Evolutionary conservation across 2,797 vertebrate species (phyloP).

Genomic region (Sebastolobus altivelis): DNA sequence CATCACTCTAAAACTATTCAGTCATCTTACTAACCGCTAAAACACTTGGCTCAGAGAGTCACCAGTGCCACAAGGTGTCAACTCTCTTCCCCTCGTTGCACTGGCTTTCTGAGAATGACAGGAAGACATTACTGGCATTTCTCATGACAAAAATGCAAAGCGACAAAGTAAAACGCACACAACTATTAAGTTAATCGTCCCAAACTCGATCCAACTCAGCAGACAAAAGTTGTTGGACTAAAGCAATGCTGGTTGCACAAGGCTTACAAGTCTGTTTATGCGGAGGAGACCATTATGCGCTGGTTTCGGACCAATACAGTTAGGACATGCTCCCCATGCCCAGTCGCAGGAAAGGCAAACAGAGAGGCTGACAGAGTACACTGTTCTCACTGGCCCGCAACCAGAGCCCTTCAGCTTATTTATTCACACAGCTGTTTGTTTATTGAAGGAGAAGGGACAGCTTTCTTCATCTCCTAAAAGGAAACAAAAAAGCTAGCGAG

Average conservation of each 20-base stretch:
- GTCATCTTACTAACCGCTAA: conserved; percentile 58
- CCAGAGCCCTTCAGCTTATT: conserved; percentile 79
- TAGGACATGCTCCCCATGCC: conserved; percentile 48
- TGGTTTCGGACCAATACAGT: conserved; percentile 54
- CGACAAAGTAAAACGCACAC: conserved; percentile 49
- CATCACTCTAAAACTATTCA: conserved; percentile 76
- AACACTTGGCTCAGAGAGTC: conserved; percentile 44
- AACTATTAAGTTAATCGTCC: conserved; percentile 39
- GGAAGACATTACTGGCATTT: conserved; percentile 30
- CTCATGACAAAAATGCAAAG: conserved; percentile 39
- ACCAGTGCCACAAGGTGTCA: conserved; percentile 60
- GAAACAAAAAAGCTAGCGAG: conserved; percentile 72
- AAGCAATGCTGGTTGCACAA: conserved; percentile 46
- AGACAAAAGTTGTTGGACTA: conserved; percentile 45
- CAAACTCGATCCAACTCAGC: conserved; percentile 17
- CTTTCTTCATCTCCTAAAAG: conserved; percentile 75
- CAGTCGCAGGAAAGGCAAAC: conserved; percentile 71
- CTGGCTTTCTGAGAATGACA: conserved; percentile 55
- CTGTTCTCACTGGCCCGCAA: conserved; percentile 69
- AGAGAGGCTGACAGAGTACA: conserved; percentile 70
- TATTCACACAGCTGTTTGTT: conserved; percentile 83
- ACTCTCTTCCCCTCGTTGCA: conserved; percentile 29
- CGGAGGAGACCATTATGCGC: conserved; percentile 62
- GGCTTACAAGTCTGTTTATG: conserved; percentile 50
- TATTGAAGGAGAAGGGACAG: conserved; percentile 78